A percentile compares a stretch with the other conserved stretches of the same genome.
These are phyloP conservation scores for Cataglyphis hispanica DNA, from an alignment of 1,140 invertebrate genomes.

Conservation along the genomic window DNA sequence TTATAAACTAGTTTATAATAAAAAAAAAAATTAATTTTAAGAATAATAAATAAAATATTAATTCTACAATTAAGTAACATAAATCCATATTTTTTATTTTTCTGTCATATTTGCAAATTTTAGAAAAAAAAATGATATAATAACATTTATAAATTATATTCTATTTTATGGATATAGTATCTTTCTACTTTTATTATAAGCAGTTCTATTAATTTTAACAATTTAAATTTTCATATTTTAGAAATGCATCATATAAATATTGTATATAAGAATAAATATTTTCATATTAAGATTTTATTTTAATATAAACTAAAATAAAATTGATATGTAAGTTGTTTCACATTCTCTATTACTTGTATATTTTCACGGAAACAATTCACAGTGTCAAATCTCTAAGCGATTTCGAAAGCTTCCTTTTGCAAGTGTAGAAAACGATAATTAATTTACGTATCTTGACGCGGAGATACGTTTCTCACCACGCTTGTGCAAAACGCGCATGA, in stretches of 20 bases:
- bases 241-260: background rate
- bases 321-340: background rate
- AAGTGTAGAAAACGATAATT: constrained; percentile 24
- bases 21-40: no score
- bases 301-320: background rate
- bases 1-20: no score
- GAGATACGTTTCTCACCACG: constrained; percentile 4
- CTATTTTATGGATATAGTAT: no score
- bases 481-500: constrained; percentile 31
- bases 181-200: no score
- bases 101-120: no score
- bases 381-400: background rate
- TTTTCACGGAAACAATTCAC: background rate
- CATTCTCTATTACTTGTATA: background rate
- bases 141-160: no score
- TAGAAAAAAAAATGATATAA: no score
- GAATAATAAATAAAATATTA: no score
- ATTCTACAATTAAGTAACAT: no score
- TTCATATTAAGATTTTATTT: background rate
- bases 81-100: no score
- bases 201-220: background rate
- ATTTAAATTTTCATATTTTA: background rate
- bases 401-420: background rate
- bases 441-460: constrained; percentile 40
- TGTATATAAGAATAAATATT: background rate